phyloP scores from a whole-genome alignment of 2,113 vertebrate species.

The Esox niger region DNA sequence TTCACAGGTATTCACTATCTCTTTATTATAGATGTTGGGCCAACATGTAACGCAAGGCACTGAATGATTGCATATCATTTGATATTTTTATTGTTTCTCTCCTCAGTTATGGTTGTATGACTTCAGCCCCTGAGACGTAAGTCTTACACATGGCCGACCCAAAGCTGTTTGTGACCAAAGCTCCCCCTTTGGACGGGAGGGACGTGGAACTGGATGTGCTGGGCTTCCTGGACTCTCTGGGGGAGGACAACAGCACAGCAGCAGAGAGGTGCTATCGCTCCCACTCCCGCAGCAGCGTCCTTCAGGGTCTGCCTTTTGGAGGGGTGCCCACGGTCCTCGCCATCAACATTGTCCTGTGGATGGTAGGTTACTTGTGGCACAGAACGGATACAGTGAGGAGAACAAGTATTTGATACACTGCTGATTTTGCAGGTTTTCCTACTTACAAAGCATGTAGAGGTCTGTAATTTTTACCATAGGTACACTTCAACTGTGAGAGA shows the following conservation, averaged over 20 bases:
- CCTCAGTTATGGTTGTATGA: constrained; percentile 47
- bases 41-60: too few relatives aligned
- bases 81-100: not conserved
- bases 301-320: constrained; percentile 90
- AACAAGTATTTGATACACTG: too few relatives aligned
- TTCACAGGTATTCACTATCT: too few relatives aligned
- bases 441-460: too few relatives aligned
- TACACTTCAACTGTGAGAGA: too few relatives aligned
- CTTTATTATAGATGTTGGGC: too few relatives aligned
- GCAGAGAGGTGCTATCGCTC: constrained; percentile 80
- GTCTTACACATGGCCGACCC: constrained; percentile 63
- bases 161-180: constrained; percentile 50
- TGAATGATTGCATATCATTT: too few relatives aligned
- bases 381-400: too few relatives aligned
- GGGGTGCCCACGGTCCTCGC: constrained; percentile 88
- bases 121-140: not conserved
- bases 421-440: too few relatives aligned
- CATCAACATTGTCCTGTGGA: constrained; percentile 86
- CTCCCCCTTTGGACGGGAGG: constrained; percentile 46
- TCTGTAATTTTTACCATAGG: too few relatives aligned
- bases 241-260: constrained; percentile 69
- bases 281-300: constrained; percentile 82
- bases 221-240: constrained; percentile 43
- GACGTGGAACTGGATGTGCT: constrained; percentile 47
- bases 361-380: constrained; percentile 77